Evolutionary conservation across 2,113 vertebrate species (phyloP), one percentile per base, ranked within the genome.

Genomic region (Aramus guarauna): DNA sequence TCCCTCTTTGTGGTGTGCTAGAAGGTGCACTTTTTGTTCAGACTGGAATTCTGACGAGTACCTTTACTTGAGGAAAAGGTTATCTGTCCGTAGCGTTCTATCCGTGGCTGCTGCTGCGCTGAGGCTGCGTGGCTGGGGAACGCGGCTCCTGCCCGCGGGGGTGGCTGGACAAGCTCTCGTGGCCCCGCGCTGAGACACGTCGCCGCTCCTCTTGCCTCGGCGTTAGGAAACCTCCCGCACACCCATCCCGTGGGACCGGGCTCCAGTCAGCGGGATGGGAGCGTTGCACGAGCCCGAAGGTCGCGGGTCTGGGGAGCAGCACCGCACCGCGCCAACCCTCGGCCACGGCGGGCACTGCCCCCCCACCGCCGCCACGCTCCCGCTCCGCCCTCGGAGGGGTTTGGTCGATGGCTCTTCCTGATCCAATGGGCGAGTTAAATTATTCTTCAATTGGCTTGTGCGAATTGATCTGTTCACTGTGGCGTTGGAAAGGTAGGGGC

Each of bases 131-230:
- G 53, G 29, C 45, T 0, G 2, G 9, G 21, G 32, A 27, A 11
- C 1, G 1, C 0, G 4, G 24, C n/a, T 50, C 15, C 53, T 9
- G 30, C 45, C 3, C 3, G 1, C 1, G 2, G 48, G 22, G 32
- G 41, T 6, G 63, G 27, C 32, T 41, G 53, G 47, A 16, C 0
- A 7, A 37, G 32, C 30, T 43, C 23, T 11, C 3, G 1, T 6
- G 32, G 56, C 18, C 58, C 29, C 14, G 0, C 0, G 5, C 24
- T 15, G 37, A 20, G 52, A 26, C 29, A 9, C 2, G 1, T 6
- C 16, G 14, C 7, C 15, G 3, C 17, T 30, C 8, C 56, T 26
- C 37, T 52, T 4, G 27, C 4, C 1, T 18, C 29, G 66, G 50
- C 0, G 0, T 32, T 24, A 8, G 36, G 41, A 27, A 22, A 9